Base-by-base conservation (phyloP, 35 echinoderm and acorn worm genomes). In the Hemicentrotus pulcherrimus region DNA sequence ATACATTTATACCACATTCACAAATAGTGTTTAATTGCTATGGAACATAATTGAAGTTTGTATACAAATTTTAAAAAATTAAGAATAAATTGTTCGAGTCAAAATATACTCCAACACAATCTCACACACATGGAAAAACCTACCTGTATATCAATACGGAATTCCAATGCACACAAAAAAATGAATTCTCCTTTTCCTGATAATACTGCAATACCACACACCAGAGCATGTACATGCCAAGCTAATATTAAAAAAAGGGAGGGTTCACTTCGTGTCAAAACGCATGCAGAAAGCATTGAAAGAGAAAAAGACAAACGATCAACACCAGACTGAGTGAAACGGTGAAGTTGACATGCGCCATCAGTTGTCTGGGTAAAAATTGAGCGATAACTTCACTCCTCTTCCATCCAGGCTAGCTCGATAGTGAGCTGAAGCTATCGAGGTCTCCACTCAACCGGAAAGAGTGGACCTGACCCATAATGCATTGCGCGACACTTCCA, bases 401-500 rank as follows among this genome's bases (percentile, higher is more conserved):
- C 22, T 7, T 78, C 65, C 65, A 78, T 78, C 65, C 22, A 78
- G 65, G 65, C 65, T 28, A n/a, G 19, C 18, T n/a, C 65, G 22
- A 22, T 28, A 78, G 19, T 28, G 6, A 78, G 16, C 50, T 55
- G 2, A n/a, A 19, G 65, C 65, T n/a, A n/a, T 59, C 52, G 52
- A 59, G 52, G 52, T 59, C 65, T 78, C 6, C 65, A 78, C 65
- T 78, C 65, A 78, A 30, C 88, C 88, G 88, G 88, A 90, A 90
- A 90, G 88, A 24, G 12, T 15, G 65, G 65, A 90, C 88, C 88
- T 47, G 46, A 90, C 88, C 88, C 88, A 90, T 90, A 33, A 90
- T 90, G 88, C 88, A 90, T 47, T 90, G 88, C 88, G 31, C 88
- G 88, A 90, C 32, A 47, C 31, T 45, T 78, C 65, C 65, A 78